Evolutionary conservation across 2,797 vertebrate species (phyloP).

Genomic region (Adrianichthys oophorus): DNA sequence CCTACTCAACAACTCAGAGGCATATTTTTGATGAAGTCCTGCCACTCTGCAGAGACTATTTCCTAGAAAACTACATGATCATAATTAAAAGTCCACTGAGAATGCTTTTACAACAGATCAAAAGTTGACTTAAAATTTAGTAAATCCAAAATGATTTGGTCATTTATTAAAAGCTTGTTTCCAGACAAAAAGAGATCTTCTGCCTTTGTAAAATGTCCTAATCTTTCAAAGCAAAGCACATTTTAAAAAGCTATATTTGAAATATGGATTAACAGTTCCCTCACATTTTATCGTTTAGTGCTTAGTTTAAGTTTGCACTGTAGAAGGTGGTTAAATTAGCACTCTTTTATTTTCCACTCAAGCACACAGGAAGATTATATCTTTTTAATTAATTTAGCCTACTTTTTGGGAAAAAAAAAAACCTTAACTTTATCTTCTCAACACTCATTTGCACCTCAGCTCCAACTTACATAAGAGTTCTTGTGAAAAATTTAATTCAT

Average conservation of each 20-base stretch:
- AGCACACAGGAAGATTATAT: conserved; percentile 52
- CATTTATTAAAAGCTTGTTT: conserved; percentile 17
- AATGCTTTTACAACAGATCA: too few species aligned
- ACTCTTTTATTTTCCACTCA: conserved; percentile 31
- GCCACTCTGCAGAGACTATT: too few species aligned
- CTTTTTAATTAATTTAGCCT: conserved; percentile 59
- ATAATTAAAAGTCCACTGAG: too few species aligned
- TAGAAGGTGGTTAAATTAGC: conserved; percentile 44
- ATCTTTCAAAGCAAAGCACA: background rate
- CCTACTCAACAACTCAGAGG: too few species aligned
- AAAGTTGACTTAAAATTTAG: too few species aligned
- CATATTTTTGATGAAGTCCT: too few species aligned
- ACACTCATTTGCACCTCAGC: conserved; percentile 17
- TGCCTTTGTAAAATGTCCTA: conserved; percentile 1
- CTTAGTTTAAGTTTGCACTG: conserved; percentile 31
- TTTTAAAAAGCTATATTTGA: conserved; percentile 4
- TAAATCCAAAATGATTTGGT: conserved; percentile 19
- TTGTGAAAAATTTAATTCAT: conserved; percentile 53
- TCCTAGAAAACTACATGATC: too few species aligned
- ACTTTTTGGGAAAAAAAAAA: conserved; percentile 23
- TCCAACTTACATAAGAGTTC: conserved; percentile 37
- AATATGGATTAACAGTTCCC: too few species aligned
- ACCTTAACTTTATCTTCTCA: conserved; percentile 23
- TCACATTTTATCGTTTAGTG: conserved; percentile 13
- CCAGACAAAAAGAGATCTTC: background rate